These are phyloP conservation scores for Calameuta filiformis DNA, from an alignment of 2,888 invertebrate species.

Conservation along the genomic window DNA sequence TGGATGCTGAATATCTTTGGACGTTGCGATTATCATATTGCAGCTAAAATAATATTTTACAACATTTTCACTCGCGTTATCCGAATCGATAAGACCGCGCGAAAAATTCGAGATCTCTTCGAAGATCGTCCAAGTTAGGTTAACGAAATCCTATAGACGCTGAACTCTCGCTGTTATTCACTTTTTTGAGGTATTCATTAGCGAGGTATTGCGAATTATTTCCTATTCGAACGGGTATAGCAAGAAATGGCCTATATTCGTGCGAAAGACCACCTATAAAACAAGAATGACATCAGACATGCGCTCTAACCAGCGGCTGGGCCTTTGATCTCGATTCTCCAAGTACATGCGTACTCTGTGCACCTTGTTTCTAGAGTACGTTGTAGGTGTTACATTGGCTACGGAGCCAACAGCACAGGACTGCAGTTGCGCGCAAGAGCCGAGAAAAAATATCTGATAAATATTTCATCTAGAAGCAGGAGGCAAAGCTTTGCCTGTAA, in stretches of 20 bases:
- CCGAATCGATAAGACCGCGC: background rate
- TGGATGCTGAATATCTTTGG: background rate
- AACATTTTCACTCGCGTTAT: background rate
- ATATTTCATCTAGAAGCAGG: background rate
- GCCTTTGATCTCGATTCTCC: slow-evolving; percentile 36
- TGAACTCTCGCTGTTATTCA: background rate
- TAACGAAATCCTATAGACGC: background rate
- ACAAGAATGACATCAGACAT: slow-evolving; percentile 28
- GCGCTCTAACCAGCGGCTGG: slow-evolving; percentile 23
- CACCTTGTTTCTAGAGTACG: background rate
- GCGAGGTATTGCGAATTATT: slow-evolving; percentile 14
- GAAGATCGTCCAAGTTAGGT: background rate
- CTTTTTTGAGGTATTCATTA: background rate
- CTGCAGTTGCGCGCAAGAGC: background rate
- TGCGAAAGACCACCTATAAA: slow-evolving; percentile 19
- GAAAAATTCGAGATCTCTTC: background rate
- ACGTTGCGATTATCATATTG: too few relatives aligned
- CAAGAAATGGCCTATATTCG: slow-evolving; percentile 29
- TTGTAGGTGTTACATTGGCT: background rate
- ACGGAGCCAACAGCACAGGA: background rate
- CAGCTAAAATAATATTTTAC: too few relatives aligned
- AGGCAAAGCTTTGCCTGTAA: background rate
- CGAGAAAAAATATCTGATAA: background rate
- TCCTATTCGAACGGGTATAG: slow-evolving; percentile 11
- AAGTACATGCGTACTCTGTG: slow-evolving; percentile 15